Base-by-base conservation (phyloP, 2,888 invertebrate genomes). In the Heliconius ismenius region DNA sequence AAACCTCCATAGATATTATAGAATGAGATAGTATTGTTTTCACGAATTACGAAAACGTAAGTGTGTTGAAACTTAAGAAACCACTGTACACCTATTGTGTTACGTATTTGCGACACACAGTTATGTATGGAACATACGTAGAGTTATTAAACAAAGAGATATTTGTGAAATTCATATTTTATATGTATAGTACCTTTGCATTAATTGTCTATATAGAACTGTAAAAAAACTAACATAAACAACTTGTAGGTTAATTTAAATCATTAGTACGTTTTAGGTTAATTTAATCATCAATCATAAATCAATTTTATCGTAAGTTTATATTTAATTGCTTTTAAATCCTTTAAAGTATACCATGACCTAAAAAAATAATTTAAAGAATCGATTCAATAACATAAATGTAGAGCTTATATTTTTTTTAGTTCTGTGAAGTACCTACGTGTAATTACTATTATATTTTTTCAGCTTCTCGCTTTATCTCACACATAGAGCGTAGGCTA, bases 71-170 rank as follows among this genome's bases (percentile, higher is more conserved):
- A 83, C 79, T 49, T 74, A 75, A 74, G 78, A 80, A 79, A 81
- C 82, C 79, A 73, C 79, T 78, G 76, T 75, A 68, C 76, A 79
- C 74, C 81, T 81, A 81, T 83, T 81, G 82, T 83, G 81, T 81
- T 81, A 79, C 81, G 76, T 79, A 80, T 81, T 83, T 83, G 81
- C 81, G 81, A 83, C 80, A 83, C 78, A 81, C 75, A 79, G 73
- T 80, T 75, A 76, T 77, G 78, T 74, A 76, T 77, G 79, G 77
- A 81, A 80, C 78, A 80, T 79, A 77, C 74, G 77, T 73, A 77
- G 67, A 70, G 70, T 36, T 76, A 76, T 79, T 77, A 75, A 76
- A 76, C 73, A 68, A 74, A 75, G 69, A 70, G 39, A 73, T 39
- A 43, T 63, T 73, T 32, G 39, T 63, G 21, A 73, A 63, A 21